Conservation (phyloP, 1,140 invertebrate species). For the Lanistes nyassanus region DNA sequence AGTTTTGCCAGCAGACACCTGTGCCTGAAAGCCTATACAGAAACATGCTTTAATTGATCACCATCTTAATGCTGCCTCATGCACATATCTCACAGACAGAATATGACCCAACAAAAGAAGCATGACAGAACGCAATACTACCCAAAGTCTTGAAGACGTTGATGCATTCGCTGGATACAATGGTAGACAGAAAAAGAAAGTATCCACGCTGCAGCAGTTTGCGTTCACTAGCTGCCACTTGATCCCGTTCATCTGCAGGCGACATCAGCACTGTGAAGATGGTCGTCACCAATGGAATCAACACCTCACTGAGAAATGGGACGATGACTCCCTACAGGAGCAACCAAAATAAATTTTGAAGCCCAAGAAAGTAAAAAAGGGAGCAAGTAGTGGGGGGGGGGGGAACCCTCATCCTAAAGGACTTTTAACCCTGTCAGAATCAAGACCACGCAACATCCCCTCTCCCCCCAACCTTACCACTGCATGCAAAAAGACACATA, state of each 20-base stretch:
- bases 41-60: too few relatives aligned
- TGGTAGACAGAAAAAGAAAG: slow-evolving; percentile 70
- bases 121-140: slow-evolving; percentile 33
- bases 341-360: neutral
- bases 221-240: slow-evolving; percentile 68
- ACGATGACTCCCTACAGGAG: slow-evolving; percentile 70
- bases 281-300: slow-evolving; percentile 70
- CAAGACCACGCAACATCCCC: neutral
- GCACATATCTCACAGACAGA: too few relatives aligned
- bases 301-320: slow-evolving; percentile 71
- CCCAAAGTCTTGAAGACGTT: slow-evolving; percentile 70
- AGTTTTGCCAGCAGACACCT: too few relatives aligned
- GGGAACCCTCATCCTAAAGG: too few relatives aligned
- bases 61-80: too few relatives aligned
- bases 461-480: neutral
- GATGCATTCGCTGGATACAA: slow-evolving; percentile 69
- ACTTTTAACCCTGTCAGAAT: too few relatives aligned
- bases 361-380: too few relatives aligned
- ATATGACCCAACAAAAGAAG: too few relatives aligned
- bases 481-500: neutral
- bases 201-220: slow-evolving; percentile 70
- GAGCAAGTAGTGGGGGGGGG: too few relatives aligned
- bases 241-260: slow-evolving; percentile 69
- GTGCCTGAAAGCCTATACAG: too few relatives aligned
- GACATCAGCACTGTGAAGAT: slow-evolving; percentile 68